Evolutionary conservation across 1,140 invertebrate genomes (phyloP).

Genomic region (Neotoxoptera formosana): DNA sequence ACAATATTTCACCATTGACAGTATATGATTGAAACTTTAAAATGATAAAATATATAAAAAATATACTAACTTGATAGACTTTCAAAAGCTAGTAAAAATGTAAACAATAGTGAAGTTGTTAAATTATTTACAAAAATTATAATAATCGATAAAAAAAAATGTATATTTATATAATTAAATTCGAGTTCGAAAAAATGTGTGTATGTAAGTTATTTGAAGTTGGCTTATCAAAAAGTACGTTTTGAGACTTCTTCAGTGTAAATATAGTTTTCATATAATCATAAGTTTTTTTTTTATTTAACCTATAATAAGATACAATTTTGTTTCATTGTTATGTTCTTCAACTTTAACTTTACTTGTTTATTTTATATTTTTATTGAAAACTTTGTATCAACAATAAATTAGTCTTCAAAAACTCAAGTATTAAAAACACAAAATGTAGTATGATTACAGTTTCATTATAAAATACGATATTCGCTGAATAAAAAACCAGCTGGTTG

Average conservation of each 20-base stretch:
- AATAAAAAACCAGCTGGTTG: neutral
- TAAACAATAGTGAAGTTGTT: neutral
- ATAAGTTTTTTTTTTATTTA: neutral
- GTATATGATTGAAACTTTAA: neutral
- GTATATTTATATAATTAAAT: neutral
- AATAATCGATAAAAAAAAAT: too few species aligned
- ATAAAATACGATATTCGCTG: neutral
- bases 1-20: neutral
- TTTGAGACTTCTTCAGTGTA: neutral
- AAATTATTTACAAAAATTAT: neutral
- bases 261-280: neutral
- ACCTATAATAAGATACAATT: neutral
- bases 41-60: neutral
- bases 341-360: neutral
- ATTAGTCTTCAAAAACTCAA: neutral
- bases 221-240: neutral
- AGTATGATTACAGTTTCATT: neutral
- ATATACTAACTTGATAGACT: neutral
- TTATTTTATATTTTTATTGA: neutral
- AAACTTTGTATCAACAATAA: neutral
- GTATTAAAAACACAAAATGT: neutral
- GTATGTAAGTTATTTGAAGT: neutral
- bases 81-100: neutral
- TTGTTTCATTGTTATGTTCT: neutral
- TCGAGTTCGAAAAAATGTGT: neutral